Percentiles rank a stretch among this genome's conserved stretches.
phyloP scores from a whole-genome alignment of 2,113 vertebrate species.

The Peromyscus polionotus region DNA sequence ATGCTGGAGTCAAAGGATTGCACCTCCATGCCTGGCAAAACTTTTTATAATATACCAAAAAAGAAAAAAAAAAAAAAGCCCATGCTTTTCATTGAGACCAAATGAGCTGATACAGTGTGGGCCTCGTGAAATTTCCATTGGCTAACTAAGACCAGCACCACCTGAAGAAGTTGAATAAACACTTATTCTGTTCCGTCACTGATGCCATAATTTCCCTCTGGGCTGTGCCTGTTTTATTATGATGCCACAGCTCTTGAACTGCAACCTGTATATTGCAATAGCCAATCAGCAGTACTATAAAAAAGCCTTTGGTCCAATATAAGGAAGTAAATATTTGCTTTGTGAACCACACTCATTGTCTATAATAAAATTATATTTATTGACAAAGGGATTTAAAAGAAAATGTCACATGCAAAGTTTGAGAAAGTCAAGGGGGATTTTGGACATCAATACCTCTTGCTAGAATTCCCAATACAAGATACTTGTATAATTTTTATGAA shows the following conservation, averaged over 20 bases:
- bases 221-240: constrained; percentile 56
- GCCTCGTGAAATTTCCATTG: neutral
- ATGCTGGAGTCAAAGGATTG: neutral
- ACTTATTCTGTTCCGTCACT: constrained; percentile 56
- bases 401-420: constrained; percentile 54
- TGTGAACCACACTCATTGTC: constrained; percentile 63
- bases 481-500: constrained; percentile 15
- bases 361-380: constrained; percentile 73
- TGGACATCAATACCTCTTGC: neutral
- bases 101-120: neutral
- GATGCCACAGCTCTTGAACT: constrained; percentile 55
- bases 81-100: neutral
- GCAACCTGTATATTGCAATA: constrained; percentile 66
- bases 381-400: constrained; percentile 42
- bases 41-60: neutral
- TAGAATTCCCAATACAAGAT: constrained; percentile 51
- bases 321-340: constrained; percentile 78
- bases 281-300: constrained; percentile 53
- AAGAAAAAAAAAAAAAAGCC: neutral
- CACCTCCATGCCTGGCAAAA: neutral
- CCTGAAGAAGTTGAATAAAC: constrained; percentile 49
- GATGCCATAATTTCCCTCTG: constrained; percentile 42
- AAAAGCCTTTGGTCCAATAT: constrained; percentile 46
- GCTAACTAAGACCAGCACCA: constrained; percentile 15
- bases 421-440: constrained; percentile 39